These are phyloP conservation scores for Epinephelus moara DNA, from an alignment of 2,113 vertebrate species.

Conservation along the genomic window DNA sequence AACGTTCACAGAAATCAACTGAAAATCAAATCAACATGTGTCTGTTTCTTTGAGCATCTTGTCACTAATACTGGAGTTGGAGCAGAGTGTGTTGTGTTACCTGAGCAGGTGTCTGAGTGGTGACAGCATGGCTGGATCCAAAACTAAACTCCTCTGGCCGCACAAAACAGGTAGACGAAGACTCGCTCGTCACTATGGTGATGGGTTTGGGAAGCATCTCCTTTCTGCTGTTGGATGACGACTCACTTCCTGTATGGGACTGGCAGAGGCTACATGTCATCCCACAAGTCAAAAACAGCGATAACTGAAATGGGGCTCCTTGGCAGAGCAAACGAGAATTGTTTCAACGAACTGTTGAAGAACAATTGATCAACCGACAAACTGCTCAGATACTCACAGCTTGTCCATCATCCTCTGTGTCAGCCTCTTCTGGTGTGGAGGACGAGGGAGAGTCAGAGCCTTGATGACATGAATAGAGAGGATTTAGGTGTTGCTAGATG, in stretches of 20 bases:
- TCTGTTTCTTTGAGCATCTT: background rate
- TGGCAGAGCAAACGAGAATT: background rate
- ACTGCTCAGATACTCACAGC: slow-evolving; percentile 81
- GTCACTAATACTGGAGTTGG: background rate
- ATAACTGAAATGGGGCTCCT: slow-evolving; percentile 30
- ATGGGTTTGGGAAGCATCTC: slow-evolving; percentile 90
- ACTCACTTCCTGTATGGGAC: slow-evolving; percentile 94
- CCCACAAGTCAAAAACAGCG: slow-evolving; percentile 44
- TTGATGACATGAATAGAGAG: slow-evolving; percentile 70
- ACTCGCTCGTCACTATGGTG: slow-evolving; percentile 91
- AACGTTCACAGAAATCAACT: background rate
- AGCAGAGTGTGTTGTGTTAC: slow-evolving; percentile 37
- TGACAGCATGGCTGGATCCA: slow-evolving; percentile 76
- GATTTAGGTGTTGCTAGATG: slow-evolving; percentile 9
- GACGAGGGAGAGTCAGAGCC: slow-evolving; percentile 87
- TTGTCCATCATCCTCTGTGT: slow-evolving; percentile 87
- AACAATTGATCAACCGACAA: background rate
- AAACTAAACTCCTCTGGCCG: slow-evolving; percentile 84
- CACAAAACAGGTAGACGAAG: slow-evolving; percentile 88
- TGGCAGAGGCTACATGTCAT: slow-evolving; percentile 82
- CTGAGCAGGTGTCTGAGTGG: slow-evolving; percentile 85
- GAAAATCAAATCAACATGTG: background rate
- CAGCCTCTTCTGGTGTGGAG: slow-evolving; percentile 86
- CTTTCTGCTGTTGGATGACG: slow-evolving; percentile 92
- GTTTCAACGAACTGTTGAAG: background rate